phyloP scores from a whole-genome alignment of 1,140 invertebrate species.

The Melanaphis sacchari region DNA sequence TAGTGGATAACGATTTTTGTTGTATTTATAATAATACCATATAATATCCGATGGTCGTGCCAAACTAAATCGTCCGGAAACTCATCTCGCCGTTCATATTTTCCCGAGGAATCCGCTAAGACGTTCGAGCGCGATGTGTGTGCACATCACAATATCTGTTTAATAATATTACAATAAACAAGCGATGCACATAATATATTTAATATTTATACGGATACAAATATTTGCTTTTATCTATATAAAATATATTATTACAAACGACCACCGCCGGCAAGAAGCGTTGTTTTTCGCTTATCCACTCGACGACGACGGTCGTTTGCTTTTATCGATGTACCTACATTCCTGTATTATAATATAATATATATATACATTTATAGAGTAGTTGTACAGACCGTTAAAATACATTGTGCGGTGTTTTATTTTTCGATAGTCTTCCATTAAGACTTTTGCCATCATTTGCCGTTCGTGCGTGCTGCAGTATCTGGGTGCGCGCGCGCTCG shows the following conservation, averaged over 20 bases:
- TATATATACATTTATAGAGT: neutral
- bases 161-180: neutral
- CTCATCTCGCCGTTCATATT: neutral
- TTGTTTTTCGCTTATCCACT: constrained; percentile 7
- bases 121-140: neutral
- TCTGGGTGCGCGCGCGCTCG: too few species aligned
- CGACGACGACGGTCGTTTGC: neutral
- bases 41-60: neutral
- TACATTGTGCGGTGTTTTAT: neutral
- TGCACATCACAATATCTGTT: neutral
- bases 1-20: neutral
- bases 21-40: neutral
- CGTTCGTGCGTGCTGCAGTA: neutral
- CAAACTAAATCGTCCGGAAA: neutral
- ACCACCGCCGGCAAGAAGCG: neutral
- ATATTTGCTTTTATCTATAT: neutral
- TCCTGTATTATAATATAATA: neutral
- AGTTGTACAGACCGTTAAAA: neutral
- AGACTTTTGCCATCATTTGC: neutral
- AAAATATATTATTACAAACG: neutral
- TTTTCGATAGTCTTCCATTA: neutral
- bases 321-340: neutral
- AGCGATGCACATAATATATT: neutral
- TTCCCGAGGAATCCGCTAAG: neutral
- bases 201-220: neutral